Conservation (phyloP, 2,113 vertebrate species). For the Carassius carassius region DNA sequence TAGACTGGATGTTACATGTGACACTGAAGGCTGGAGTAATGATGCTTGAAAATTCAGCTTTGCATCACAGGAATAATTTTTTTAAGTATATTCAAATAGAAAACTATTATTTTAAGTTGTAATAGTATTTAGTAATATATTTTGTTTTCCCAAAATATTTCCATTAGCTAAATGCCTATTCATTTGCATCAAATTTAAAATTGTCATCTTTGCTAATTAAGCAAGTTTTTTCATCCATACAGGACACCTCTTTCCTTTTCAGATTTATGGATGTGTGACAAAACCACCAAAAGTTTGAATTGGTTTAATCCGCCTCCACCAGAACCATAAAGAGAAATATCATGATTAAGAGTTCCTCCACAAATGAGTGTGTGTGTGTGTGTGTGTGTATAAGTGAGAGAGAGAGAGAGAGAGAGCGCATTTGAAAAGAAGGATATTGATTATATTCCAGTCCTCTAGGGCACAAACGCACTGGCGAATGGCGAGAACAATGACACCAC, state of each 20-base stretch:
- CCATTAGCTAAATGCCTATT: neutral
- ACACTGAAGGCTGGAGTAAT: too few species aligned
- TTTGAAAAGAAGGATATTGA: constrained; percentile 36
- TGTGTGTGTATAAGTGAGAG: neutral
- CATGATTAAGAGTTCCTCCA: neutral
- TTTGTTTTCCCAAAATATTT: neutral
- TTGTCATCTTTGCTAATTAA: neutral
- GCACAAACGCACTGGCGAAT: constrained; percentile 29
- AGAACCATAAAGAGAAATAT: neutral
- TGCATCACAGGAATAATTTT: too few species aligned
- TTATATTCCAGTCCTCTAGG: constrained; percentile 38
- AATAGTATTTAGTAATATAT: too few species aligned
- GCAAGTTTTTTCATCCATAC: neutral
- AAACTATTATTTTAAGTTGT: too few species aligned
- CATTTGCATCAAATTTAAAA: neutral
- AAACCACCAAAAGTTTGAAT: neutral
- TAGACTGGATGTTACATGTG: too few species aligned
- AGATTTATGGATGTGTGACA: neutral
- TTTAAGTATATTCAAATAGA: too few species aligned
- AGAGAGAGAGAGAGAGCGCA: neutral
- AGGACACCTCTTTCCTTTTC: neutral
- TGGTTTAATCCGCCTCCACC: neutral
- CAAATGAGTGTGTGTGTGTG: constrained; percentile 33
- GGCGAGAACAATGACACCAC: constrained; percentile 37
- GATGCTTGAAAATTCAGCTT: too few species aligned